Evolutionary conservation across 2,113 vertebrate genomes (phyloP).

Genomic region (Parotia lawesii): DNA sequence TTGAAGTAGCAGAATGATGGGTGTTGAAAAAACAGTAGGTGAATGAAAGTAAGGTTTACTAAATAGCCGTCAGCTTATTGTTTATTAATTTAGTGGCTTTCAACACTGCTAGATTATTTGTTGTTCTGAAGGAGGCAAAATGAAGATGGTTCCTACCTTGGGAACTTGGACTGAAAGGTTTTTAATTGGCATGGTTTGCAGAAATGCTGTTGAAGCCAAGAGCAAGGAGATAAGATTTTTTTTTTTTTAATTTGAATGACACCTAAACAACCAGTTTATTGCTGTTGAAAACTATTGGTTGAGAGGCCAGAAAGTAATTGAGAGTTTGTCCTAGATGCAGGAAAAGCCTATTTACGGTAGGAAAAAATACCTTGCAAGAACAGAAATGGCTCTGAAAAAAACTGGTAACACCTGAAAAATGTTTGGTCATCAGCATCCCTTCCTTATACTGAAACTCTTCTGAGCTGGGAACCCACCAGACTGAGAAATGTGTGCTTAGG

Average conservation of each 20-base stretch:
- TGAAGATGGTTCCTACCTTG: not conserved
- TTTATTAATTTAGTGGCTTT: not conserved
- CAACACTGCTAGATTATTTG: not conserved
- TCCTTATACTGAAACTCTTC: not conserved
- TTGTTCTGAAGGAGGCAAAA: not conserved
- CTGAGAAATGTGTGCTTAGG: not conserved
- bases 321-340: not conserved
- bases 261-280: not conserved
- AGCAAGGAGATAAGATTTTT: not conserved
- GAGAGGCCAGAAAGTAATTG: not conserved
- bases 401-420: not conserved
- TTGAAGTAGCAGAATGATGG: not conserved
- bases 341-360: not conserved
- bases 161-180: not conserved
- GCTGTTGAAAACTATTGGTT: not conserved
- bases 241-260: not conserved
- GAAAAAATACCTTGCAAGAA: not conserved
- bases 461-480: not conserved
- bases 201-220: not conserved
- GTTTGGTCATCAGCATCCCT: not conserved
- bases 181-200: not conserved
- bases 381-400: not conserved
- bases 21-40: not conserved
- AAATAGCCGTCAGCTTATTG: not conserved
- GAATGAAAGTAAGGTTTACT: not conserved